Base-by-base conservation (phyloP, 1,140 invertebrate genomes). In the Elymnias hypermnestra region DNA sequence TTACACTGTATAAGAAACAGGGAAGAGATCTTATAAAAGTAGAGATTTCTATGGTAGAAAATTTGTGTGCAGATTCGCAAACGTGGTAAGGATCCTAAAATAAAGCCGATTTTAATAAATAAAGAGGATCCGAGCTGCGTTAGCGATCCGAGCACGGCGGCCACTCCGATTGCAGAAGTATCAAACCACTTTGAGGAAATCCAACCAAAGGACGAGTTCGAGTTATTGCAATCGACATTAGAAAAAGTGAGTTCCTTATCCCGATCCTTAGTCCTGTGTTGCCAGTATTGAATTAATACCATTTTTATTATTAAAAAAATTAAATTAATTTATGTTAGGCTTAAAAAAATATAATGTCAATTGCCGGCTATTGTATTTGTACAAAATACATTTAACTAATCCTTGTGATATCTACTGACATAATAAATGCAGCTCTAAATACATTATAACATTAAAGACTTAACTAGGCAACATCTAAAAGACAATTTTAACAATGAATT, bases 171-270 rank as follows among this genome's bases (percentile, higher is more conserved):
- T n/a, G 40, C 53, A 3, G 42, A 60, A 28, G 63, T 70, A 40
- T 56, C 65, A 68, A 95, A 94, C 88, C 91, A 92, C 81, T 94
- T 94, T 84, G 92, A 94, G 57, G 79, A 91, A 59, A 91, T 90
- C 78, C 91, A 91, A 47, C 93, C 93, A 40, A 95, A 95, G 87
- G 93, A 94, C 85, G 92, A 94, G 56, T 89, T 93, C 56, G 92
- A 94, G 81, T 83, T 94, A 46, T 73, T 85, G 56, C 83, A 87
- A 43, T 73, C 74, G 14, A 51, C 76, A 48, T 60, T 77, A 36
- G 86, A 86, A 66, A 87, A 84, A 84, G 83, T 87, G 83, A 85
- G 79, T 83, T 55, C 31, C 45, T 46, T 44, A 37, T 45, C 45
- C 36, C 51, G 13, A 45, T 37, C 31, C 43, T 43, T 10, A 43